phyloP scores from a whole-genome alignment of 2,797 vertebrate genomes.

The Diplodus sargus region DNA sequence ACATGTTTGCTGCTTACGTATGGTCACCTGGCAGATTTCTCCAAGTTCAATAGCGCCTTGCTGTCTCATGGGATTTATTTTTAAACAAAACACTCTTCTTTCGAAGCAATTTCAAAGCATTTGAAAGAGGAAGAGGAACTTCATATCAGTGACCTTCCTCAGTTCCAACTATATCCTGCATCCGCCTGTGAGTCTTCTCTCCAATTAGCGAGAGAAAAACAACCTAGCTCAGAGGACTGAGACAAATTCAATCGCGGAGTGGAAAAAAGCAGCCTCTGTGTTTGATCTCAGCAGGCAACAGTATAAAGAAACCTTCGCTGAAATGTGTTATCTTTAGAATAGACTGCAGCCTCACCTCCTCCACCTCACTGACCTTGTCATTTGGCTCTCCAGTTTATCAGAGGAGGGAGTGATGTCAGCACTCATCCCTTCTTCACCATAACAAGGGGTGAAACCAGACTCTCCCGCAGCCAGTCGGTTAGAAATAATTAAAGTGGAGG shows the following conservation, averaged over 20 bases:
- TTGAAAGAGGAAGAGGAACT: constrained; percentile 50
- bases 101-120: constrained; percentile 72
- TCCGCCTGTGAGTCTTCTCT: constrained; percentile 69
- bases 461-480: constrained; percentile 67
- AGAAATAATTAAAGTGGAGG: constrained; percentile 76
- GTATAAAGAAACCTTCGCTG: constrained; percentile 60
- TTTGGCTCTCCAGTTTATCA: constrained; percentile 73
- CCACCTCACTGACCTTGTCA: constrained; percentile 79
- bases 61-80: constrained; percentile 60
- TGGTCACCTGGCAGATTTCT: constrained; percentile 74
- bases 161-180: constrained; percentile 60
- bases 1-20: constrained; percentile 46
- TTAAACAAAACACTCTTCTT: constrained; percentile 54
- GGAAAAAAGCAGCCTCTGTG: constrained; percentile 45
- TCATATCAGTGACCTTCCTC: constrained; percentile 70
- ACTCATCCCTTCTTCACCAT: constrained; percentile 65
- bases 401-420: constrained; percentile 71
- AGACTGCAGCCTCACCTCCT: constrained; percentile 70
- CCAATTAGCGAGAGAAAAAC: constrained; percentile 84
- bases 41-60: constrained; percentile 37
- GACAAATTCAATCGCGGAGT: constrained; percentile 68
- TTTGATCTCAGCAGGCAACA: constrained; percentile 74
- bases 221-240: constrained; percentile 67
- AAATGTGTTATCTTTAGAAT: constrained; percentile 72
- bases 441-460: constrained; percentile 69